These are phyloP conservation scores for Homarus americanus DNA, from an alignment of 1,140 invertebrate species.

Conservation along the genomic window DNA sequence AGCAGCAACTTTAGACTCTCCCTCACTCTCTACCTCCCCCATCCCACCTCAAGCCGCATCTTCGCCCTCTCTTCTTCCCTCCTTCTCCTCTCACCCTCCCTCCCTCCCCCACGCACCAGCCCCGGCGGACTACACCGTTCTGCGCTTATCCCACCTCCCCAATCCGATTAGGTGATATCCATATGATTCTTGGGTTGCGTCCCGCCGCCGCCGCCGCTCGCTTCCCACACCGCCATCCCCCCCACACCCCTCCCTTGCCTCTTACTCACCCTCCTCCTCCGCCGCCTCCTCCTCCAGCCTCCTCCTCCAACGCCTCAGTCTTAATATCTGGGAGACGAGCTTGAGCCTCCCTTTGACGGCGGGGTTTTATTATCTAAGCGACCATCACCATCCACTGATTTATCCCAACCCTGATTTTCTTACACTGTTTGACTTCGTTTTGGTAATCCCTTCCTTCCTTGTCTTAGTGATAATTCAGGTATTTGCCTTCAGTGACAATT, in stretches of 20 bases:
- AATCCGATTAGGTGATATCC: slow-evolving; percentile 59
- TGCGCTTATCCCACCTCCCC: slow-evolving; percentile 48
- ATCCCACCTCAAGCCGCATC: too few species aligned
- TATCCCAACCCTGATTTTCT: too few species aligned
- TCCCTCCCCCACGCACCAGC: slow-evolving; percentile 1
- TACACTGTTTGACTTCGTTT: too few species aligned
- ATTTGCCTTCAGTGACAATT: too few species aligned
- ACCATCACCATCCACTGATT: too few species aligned
- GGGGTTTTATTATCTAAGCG: too few species aligned
- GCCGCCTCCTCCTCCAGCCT: not conserved
- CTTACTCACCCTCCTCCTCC: not conserved
- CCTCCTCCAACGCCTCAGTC: not conserved
- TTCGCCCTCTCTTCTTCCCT: too few species aligned
- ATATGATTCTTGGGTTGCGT: slow-evolving; percentile 54
- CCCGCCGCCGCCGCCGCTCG: not conserved
- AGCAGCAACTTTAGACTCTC: too few species aligned
- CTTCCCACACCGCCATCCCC: not conserved
- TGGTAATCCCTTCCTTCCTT: too few species aligned
- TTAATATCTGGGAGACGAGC: too few species aligned
- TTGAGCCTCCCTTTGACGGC: too few species aligned
- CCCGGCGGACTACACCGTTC: slow-evolving; percentile 43
- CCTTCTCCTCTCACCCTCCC: not conserved
- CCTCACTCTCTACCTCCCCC: not conserved
- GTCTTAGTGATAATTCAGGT: too few species aligned
- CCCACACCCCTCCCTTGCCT: not conserved